These are phyloP conservation scores for Zoanthus gigantus DNA, from an alignment of 92 coral and sea anemone species.

Conservation along the genomic window DNA sequence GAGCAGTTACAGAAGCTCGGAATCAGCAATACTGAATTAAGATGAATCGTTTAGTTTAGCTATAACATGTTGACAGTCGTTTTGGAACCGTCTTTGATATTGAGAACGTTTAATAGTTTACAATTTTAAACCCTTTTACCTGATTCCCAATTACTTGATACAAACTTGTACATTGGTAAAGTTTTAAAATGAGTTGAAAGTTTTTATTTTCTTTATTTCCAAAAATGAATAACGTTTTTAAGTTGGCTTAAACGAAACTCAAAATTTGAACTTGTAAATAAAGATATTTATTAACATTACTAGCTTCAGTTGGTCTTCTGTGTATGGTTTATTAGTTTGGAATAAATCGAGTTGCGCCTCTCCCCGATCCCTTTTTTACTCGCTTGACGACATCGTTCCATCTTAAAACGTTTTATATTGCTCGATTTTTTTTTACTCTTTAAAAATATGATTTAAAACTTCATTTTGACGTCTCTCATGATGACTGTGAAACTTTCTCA, in stretches of 20 bases:
- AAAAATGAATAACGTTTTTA: neutral
- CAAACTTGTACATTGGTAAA: neutral
- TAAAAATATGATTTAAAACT: too few species aligned
- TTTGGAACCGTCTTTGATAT: neutral
- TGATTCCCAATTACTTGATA: neutral
- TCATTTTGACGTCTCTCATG: too few species aligned
- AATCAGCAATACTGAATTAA: slow-evolving; percentile 83
- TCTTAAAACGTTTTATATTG: too few species aligned
- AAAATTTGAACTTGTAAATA: neutral
- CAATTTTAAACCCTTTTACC: neutral
- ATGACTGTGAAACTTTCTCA: too few species aligned
- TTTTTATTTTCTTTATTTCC: neutral
- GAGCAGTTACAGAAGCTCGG: slow-evolving; percentile 87
- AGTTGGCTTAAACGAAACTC: neutral
- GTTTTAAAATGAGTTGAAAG: slow-evolving; percentile 17
- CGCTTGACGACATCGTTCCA: too few species aligned
- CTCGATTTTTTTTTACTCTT: too few species aligned
- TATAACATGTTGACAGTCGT: slow-evolving; percentile 17
- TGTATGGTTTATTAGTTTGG: too few species aligned
- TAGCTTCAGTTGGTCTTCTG: neutral
- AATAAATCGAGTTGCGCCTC: too few species aligned
- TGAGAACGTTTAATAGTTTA: neutral
- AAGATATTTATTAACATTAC: slow-evolving; percentile 4
- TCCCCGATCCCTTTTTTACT: too few species aligned
- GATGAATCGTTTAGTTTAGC: slow-evolving; percentile 49